Evolutionary conservation across 2,888 invertebrate genomes (phyloP), one percentile per base, ranked within the genome.

Genomic region (Blastobasis adustella): DNA sequence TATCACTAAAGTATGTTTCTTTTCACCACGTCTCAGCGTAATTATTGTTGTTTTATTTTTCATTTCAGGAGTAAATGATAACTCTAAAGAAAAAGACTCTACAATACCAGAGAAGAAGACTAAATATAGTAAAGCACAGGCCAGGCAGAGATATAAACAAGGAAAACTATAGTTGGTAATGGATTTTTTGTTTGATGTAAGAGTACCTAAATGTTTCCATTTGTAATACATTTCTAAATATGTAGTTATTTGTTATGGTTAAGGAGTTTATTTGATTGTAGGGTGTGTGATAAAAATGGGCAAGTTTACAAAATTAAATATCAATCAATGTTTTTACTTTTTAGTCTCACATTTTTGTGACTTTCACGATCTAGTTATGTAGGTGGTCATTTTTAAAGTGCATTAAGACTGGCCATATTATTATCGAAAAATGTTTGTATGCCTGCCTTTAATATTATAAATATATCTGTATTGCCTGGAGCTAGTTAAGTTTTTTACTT

Each of bases 61-160:
- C 41, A n/a, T 68, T 80, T 37, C 77, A 85, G 84, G 72, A 63
- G 56, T 69, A 51, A 77, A 71, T 63, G 70, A 68, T 36, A 66
- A 69, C 53, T 60, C 71, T n/a, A 73, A 66, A 51, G 78, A 82
- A 58, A 75, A 78, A 59, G 86, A 86, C 50, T 63, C 65, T 10
- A 59, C 71, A 49, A 57, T 74, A 57, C 82, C 84, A 52, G 87
- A 86, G 57, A 84, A 84, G 61, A 82, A 83, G 60, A 70, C 73
- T 7, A 86, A 92, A 68, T 93, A 93, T 66, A 93, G 92, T 58
- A 94, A 93, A 83, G 93, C 94, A 5, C 94, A 94, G 76, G 93
- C 94, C 8, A 83, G 94, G 59, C 92, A 93, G 66, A 88, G 94
- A 73, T 94, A 92, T 75, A 93, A 92, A 73, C 93, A 93, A 77